Evolutionary conservation across 1,140 invertebrate genomes (phyloP).

Genomic region (Lepidurus couesii): DNA sequence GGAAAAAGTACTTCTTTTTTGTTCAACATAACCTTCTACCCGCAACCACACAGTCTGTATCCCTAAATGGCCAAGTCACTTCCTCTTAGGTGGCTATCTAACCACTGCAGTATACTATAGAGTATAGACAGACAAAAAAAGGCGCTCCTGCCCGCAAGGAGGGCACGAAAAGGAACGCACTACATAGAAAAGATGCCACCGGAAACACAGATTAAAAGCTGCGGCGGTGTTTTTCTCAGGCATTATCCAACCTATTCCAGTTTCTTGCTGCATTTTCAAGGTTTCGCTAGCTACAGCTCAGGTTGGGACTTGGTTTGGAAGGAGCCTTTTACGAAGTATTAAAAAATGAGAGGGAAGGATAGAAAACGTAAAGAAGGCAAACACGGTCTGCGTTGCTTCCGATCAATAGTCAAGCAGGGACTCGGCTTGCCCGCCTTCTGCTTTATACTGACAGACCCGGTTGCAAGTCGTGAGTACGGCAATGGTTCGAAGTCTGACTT

Average conservation of each 20-base stretch:
- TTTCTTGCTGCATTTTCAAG: background rate
- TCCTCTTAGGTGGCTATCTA: background rate
- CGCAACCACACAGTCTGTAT: background rate
- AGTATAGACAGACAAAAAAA: background rate
- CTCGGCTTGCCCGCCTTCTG: background rate
- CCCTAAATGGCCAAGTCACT: constrained; percentile 8
- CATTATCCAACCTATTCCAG: background rate
- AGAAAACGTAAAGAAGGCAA: background rate
- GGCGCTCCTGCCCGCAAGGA: background rate
- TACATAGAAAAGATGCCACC: background rate
- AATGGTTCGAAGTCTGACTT: background rate
- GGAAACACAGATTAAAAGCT: background rate
- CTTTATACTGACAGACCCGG: background rate
- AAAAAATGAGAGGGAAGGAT: background rate
- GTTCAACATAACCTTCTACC: background rate
- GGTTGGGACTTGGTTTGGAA: background rate
- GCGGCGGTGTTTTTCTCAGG: background rate
- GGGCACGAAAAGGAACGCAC: background rate
- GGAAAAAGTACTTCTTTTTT: background rate
- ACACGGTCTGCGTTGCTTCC: background rate
- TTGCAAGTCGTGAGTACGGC: background rate
- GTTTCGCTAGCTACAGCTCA: background rate
- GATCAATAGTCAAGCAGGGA: constrained; percentile 18
- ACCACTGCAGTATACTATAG: background rate
- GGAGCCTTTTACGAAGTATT: no score